Percentiles rank a stretch among this genome's conserved stretches.
Evolutionary conservation across 1,140 invertebrate genomes (phyloP).

Genomic region (Lepidurus arcticus): DNA sequence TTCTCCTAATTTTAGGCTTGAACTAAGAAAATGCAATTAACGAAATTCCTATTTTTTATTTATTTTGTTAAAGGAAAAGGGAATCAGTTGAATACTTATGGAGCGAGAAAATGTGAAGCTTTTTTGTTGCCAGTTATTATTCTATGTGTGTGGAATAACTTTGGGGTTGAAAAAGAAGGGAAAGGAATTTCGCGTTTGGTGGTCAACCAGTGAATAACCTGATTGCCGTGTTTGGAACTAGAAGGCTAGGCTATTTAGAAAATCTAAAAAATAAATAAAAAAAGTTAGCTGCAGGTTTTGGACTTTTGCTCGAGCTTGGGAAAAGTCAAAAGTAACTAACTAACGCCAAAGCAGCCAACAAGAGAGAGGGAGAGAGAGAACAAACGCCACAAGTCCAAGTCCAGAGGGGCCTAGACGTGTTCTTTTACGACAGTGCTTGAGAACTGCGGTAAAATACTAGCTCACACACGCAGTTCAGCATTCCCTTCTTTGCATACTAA

Average conservation of each 20-base stretch:
- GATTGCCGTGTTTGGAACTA: slow-evolving; percentile 21
- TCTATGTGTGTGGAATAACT: slow-evolving; percentile 19
- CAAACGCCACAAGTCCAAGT: background rate
- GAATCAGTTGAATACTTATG: background rate
- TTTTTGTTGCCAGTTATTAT: background rate
- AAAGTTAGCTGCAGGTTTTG: background rate
- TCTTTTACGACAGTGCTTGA: slow-evolving; percentile 19
- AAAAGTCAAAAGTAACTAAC: slow-evolving; percentile 8
- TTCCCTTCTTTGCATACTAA: slow-evolving; percentile 22
- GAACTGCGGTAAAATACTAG: slow-evolving; percentile 21
- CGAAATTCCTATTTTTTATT: no score
- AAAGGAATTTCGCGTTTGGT: slow-evolving; percentile 21
- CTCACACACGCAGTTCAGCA: slow-evolving; percentile 18
- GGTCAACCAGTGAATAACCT: slow-evolving; percentile 21
- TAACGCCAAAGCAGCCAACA: background rate
- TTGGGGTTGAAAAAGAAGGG: background rate
- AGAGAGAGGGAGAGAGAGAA: background rate
- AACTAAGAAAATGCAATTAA: no score
- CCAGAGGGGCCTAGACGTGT: slow-evolving; percentile 20
- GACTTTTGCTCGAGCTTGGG: background rate
- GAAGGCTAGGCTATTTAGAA: background rate
- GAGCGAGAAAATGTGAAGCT: background rate
- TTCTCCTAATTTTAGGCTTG: no score
- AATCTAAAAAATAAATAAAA: background rate
- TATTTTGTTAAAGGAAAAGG: no score